phyloP scores from a whole-genome alignment of 2,113 vertebrate species.

The Terrapene triunguis region DNA sequence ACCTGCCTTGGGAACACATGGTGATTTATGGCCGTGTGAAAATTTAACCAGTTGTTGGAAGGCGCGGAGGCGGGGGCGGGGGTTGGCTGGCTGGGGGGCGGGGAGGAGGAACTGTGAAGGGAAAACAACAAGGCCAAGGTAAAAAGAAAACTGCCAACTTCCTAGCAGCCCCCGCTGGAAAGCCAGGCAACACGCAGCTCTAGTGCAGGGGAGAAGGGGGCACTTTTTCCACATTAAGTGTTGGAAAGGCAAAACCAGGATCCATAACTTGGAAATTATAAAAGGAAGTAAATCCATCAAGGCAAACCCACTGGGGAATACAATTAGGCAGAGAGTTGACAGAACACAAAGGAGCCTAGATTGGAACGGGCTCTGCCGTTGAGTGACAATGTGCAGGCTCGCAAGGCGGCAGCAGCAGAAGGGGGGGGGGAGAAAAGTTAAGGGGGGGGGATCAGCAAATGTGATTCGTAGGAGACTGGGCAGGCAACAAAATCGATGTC shows the following conservation, averaged over 20 bases:
- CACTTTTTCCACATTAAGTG: constrained; percentile 61
- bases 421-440: constrained; percentile 58
- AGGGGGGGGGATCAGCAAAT: constrained; percentile 76
- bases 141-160: background rate
- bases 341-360: constrained; percentile 79
- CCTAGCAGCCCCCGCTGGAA: background rate
- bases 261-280: constrained; percentile 84
- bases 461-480: constrained; percentile 77
- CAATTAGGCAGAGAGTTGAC: constrained; percentile 73
- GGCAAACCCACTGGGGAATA: constrained; percentile 82
- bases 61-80: accelerated
- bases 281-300: constrained; percentile 87
- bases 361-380: constrained; percentile 80
- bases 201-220: constrained; percentile 16
- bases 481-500: constrained; percentile 71
- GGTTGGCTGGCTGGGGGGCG: background rate
- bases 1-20: accelerated
- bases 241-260: constrained; percentile 75
- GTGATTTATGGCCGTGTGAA: accelerated
- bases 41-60: background rate
- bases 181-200: background rate
- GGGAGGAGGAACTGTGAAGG: background rate
- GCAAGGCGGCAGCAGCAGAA: constrained; percentile 65
- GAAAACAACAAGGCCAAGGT: accelerated
- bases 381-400: constrained; percentile 86